These are phyloP conservation scores for Sebastolobus altivelis DNA, from an alignment of 2,797 vertebrate species.

Conservation along the genomic window DNA sequence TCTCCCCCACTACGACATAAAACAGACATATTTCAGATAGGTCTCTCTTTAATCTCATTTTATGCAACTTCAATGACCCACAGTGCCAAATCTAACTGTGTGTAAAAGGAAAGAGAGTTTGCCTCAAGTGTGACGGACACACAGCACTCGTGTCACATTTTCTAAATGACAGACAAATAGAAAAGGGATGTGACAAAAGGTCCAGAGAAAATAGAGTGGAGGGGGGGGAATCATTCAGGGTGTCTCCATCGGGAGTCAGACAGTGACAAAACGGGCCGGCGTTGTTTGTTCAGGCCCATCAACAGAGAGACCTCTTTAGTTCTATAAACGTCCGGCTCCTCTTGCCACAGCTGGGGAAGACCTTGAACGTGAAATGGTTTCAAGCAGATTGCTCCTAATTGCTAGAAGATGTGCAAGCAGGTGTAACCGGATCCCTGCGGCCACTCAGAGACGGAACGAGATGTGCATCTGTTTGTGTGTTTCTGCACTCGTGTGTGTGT, in stretches of 20 bases:
- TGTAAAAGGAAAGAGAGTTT: not conserved
- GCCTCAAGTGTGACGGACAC: slow-evolving; percentile 3
- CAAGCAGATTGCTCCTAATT: slow-evolving; percentile 95
- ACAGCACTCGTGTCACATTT: slow-evolving; percentile 13
- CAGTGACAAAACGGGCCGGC: slow-evolving; percentile 38
- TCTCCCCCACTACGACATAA: slow-evolving; percentile 35
- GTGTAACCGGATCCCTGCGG: slow-evolving; percentile 92
- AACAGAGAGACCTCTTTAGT: slow-evolving; percentile 51
- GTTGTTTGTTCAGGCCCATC: slow-evolving; percentile 74
- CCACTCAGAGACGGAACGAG: slow-evolving; percentile 79
- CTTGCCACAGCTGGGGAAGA: slow-evolving; percentile 88
- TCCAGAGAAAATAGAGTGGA: slow-evolving; percentile 11
- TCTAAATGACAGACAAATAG: slow-evolving; percentile 20
- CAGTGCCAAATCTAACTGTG: not conserved
- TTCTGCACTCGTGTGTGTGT: slow-evolving; percentile 17
- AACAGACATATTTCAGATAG: slow-evolving; percentile 35
- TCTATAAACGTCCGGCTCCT: slow-evolving; percentile 76
- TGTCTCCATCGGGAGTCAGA: slow-evolving; percentile 40
- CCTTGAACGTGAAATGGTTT: slow-evolving; percentile 93
- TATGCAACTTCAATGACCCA: slow-evolving; percentile 39
- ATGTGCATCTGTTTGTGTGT: slow-evolving; percentile 57
- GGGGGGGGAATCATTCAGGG: slow-evolving; percentile 26
- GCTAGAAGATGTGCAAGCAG: slow-evolving; percentile 94
- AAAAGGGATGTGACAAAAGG: slow-evolving; percentile 12
- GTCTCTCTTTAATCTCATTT: slow-evolving; percentile 17